Conservation (phyloP, 2,113 vertebrate species). For the Chaetodon trifascialis region DNA sequence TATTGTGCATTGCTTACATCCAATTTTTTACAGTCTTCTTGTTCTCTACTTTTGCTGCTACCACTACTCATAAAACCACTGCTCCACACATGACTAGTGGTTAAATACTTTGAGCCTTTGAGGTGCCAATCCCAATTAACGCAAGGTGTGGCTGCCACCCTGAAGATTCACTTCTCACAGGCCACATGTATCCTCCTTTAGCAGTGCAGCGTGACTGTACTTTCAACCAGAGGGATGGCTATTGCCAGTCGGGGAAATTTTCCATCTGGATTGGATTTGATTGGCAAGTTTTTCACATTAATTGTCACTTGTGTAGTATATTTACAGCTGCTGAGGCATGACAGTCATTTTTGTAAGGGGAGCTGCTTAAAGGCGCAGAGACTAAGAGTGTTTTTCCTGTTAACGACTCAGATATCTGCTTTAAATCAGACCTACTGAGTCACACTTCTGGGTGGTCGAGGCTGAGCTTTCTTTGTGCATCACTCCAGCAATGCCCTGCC, state of each 20-base stretch:
- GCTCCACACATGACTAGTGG: not conserved
- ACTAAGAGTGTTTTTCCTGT: slow-evolving; percentile 30
- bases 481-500: slow-evolving; percentile 27
- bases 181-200: not conserved
- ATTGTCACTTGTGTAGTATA: slow-evolving; percentile 22
- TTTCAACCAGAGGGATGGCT: not conserved
- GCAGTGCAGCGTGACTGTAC: not conserved
- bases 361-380: slow-evolving; percentile 29
- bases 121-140: not conserved
- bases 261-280: slow-evolving; percentile 54
- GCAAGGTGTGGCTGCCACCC: not conserved
- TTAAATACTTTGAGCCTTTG: not conserved
- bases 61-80: too few relatives aligned
- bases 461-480: slow-evolving; percentile 48
- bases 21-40: not conserved
- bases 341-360: slow-evolving; percentile 33
- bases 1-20: not conserved
- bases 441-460: slow-evolving; percentile 62
- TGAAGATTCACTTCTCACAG: slow-evolving; percentile 9
- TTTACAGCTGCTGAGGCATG: slow-evolving; percentile 41
- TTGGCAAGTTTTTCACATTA: slow-evolving; percentile 10
- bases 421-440: slow-evolving; percentile 53
- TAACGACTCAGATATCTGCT: slow-evolving; percentile 56
- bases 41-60: not conserved
- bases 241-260: slow-evolving; percentile 12